Evolutionary conservation across 2,888 invertebrate species (phyloP).

Genomic region (Mechanitis messenoides): DNA sequence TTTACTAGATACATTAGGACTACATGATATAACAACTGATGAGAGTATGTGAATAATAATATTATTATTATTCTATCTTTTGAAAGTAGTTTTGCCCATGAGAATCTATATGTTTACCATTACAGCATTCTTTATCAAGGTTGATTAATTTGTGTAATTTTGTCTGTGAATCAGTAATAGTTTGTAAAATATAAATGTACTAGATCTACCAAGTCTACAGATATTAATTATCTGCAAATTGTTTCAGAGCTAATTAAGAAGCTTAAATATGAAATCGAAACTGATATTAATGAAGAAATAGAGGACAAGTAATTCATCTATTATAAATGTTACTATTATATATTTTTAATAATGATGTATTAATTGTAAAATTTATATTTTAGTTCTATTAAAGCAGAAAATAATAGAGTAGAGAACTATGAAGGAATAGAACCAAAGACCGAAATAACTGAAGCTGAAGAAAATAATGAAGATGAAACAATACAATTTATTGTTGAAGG

Average conservation of each 20-base stretch:
- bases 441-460: slow-evolving; percentile 10
- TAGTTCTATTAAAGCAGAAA: slow-evolving; percentile 7
- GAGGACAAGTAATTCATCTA: slow-evolving; percentile 20
- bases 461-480: slow-evolving; percentile 26
- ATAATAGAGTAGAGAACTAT: neutral
- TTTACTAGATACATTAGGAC: slow-evolving; percentile 56
- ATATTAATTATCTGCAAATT: slow-evolving; percentile 7
- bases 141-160: too few relatives aligned
- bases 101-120: neutral
- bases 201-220: too few relatives aligned
- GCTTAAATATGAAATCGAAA: slow-evolving; percentile 41
- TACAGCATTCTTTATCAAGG: too few relatives aligned
- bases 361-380: neutral
- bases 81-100: too few relatives aligned
- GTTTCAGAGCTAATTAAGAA: slow-evolving; percentile 55
- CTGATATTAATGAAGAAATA: slow-evolving; percentile 16
- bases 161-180: too few relatives aligned
- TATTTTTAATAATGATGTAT: neutral
- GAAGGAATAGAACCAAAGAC: slow-evolving; percentile 10
- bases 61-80: too few relatives aligned
- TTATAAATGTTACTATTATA: neutral
- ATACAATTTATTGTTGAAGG: slow-evolving; percentile 29
- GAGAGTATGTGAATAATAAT: slow-evolving; percentile 41
- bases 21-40: slow-evolving; percentile 62
- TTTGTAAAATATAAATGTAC: too few relatives aligned